These are phyloP conservation scores for Daphoenositta chrysoptera DNA, from an alignment of 2,113 vertebrate species.

Conservation along the genomic window DNA sequence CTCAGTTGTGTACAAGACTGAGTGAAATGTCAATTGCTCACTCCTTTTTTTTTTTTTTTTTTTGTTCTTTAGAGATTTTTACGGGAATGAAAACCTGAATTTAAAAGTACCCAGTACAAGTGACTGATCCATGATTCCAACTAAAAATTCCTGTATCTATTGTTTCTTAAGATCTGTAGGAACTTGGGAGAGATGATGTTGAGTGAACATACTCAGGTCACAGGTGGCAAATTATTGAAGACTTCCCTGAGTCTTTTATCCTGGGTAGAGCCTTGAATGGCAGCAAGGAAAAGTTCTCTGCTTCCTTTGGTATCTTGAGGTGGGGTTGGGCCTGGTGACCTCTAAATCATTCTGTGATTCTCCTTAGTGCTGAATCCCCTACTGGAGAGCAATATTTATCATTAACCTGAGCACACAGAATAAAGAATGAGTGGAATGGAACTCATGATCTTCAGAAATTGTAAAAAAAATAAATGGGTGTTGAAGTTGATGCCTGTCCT, in stretches of 20 bases:
- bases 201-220: not conserved
- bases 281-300: not conserved
- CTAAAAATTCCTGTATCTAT: not conserved
- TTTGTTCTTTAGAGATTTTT: not conserved
- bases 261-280: not conserved
- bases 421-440: not conserved
- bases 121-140: not conserved
- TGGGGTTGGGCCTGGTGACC: not conserved
- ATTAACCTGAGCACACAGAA: not conserved
- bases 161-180: not conserved
- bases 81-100: not conserved
- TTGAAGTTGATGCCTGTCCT: not conserved
- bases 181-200: not conserved
- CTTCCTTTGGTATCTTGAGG: not conserved
- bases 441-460: not conserved
- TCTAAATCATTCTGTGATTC: not conserved
- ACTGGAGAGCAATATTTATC: not conserved
- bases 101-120: not conserved
- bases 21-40: not conserved
- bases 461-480: not conserved
- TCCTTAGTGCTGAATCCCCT: not conserved
- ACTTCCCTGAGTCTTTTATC: not conserved
- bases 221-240: not conserved
- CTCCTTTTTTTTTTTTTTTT: not conserved
- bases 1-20: not conserved